Evolutionary conservation across 2,113 vertebrate genomes (phyloP), one percentile per base, ranked within the genome.

Genomic region (Paramisgurnus dabryanus): DNA sequence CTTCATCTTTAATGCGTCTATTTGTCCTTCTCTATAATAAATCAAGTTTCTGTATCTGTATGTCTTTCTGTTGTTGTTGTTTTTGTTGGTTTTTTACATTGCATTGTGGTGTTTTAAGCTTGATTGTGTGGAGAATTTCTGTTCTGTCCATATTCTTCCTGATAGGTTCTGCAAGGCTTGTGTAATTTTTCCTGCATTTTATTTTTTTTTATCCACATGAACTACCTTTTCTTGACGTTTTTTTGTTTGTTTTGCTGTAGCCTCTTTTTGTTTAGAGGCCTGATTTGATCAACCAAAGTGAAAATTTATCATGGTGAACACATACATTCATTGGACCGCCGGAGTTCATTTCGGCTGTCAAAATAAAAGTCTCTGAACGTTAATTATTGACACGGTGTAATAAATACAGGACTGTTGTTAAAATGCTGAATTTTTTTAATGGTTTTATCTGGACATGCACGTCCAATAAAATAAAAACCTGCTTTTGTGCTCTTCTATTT

Each of bases 1-100:
- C 92, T 92, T 95, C 89, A 84, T 92, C 83, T 82, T 87, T 86
- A 84, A 87, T 89, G 85, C 85, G 87, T 85, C 67, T 84, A 69
- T 79, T 80, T 49, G 60, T 86, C 76, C 39, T 53, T 67, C 50
- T 83, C 71, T 81, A 71, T 39, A 75, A 77, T 69, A 63, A 76
- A 79, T 49, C 78, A 7, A 78, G 75, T 80, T 82, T 79, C 84
- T 67, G 61, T 91, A 81, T 83, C 60, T 73, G 80, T 41, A 50
- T 83, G 66, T 83, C 70, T 82, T 82, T 79, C 64, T 39, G 55
- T 80, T 80, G 39, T 60, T 67, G 27, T 34, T 34, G 27, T 85
- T 81, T 84, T 85, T 69, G 80, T 64, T 76, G 4, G 72, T 70
- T 67, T 80, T 71, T 69, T 71, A 69, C 79, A 79, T 88, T 87